A percentile compares a stretch with the other conserved stretches of the same genome.
Evolutionary conservation across 2,797 vertebrate genomes (phyloP).

Genomic region (Falco cherrug): DNA sequence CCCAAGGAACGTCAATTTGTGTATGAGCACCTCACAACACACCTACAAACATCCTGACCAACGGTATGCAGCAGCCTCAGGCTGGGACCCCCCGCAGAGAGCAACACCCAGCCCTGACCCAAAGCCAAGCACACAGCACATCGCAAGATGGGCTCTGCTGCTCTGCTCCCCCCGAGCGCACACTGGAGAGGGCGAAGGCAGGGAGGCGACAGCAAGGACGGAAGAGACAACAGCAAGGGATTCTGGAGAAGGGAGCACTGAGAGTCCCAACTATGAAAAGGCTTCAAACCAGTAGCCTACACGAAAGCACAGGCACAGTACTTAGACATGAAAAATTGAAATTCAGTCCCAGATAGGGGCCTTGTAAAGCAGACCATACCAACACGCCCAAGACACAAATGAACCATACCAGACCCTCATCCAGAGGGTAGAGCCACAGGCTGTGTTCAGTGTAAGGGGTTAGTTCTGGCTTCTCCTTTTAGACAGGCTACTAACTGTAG

Average conservation of each 20-base stretch:
- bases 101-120: fast-evolving
- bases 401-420: not conserved
- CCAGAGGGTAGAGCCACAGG: not conserved
- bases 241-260: not conserved
- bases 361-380: not conserved
- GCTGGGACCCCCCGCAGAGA: fast-evolving
- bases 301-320: not conserved
- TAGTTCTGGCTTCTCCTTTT: not conserved
- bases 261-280: fast-evolving
- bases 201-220: fast-evolving
- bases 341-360: not conserved
- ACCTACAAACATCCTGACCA: not conserved
- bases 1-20: not conserved
- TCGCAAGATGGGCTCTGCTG: not conserved
- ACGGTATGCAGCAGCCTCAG: not conserved
- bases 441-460: fast-evolving
- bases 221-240: not conserved
- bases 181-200: not conserved
- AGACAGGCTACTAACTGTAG: not conserved
- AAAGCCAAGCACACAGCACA: fast-evolving
- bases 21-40: not conserved
- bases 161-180: not conserved
- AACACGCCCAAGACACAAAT: not conserved
- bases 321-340: not conserved
- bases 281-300: not conserved